Evolutionary conservation across 2,888 invertebrate genomes (phyloP).

Genomic region (Calliopum simillimum): DNA sequence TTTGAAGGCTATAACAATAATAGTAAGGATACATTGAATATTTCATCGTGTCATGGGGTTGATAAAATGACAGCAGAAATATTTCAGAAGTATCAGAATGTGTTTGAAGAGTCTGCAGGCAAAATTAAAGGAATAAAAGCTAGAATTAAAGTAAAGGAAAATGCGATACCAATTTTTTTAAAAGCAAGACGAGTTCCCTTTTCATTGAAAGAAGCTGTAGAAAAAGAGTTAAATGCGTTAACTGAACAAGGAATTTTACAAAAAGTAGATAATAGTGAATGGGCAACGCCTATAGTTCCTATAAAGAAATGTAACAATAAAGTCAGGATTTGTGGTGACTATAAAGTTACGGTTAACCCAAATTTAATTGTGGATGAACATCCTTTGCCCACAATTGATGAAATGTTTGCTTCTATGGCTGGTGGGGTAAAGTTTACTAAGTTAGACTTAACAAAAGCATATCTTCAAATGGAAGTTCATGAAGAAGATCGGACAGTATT

Average conservation of each 20-base stretch:
- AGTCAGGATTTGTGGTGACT: conserved; percentile 48
- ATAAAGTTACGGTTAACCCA: conserved; percentile 49
- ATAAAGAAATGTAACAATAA: conserved; percentile 49
- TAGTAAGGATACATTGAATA: no score
- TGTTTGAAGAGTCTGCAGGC: no score
- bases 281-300: conserved; percentile 56
- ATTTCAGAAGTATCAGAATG: no score
- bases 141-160: no score
- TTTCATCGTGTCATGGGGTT: no score
- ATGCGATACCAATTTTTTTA: no score
- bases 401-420: conserved; percentile 47
- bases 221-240: conserved; percentile 43
- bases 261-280: conserved; percentile 47
- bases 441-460: conserved; percentile 55
- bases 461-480: conserved; percentile 56
- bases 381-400: conserved; percentile 49
- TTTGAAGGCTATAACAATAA: no score
- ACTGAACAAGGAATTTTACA: conserved; percentile 27
- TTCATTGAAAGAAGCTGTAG: conserved; percentile 27
- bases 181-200: conserved; percentile 31
- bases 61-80: no score
- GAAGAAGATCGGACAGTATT: conserved; percentile 50
- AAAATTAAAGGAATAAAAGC: no score
- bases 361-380: conserved; percentile 47
- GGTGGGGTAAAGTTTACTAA: conserved; percentile 47